A percentile compares a stretch with the other conserved stretches of the same genome.
Conservation (phyloP, 1,140 invertebrate species). For the Mylabris phalerata region DNA sequence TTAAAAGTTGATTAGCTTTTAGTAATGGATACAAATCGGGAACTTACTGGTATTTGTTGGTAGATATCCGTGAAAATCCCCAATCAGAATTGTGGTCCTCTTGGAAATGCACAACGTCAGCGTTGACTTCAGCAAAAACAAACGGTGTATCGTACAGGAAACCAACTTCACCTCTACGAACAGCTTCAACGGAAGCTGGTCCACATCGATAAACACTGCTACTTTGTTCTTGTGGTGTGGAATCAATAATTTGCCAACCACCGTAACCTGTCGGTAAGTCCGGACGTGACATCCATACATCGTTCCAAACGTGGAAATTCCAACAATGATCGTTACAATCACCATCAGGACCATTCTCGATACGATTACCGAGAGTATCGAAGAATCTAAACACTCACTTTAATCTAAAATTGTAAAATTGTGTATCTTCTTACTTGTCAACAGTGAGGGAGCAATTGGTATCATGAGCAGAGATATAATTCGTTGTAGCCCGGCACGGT, state of each 20-base stretch:
- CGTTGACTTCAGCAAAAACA: constrained; percentile 73
- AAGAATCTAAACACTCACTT: constrained; percentile 49
- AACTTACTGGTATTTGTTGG: constrained; percentile 59
- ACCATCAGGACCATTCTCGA: constrained; percentile 53
- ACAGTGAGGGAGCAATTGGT: constrained; percentile 64
- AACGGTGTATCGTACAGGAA: constrained; percentile 69
- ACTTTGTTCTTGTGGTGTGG: constrained; percentile 70
- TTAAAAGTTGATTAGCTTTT: constrained; percentile 3
- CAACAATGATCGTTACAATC: constrained; percentile 56
- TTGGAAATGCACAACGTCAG: constrained; percentile 64
- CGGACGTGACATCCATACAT: constrained; percentile 72
- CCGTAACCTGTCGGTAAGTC: constrained; percentile 67
- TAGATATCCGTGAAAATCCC: constrained; percentile 55
- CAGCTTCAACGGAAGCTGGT: constrained; percentile 62
- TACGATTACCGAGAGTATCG: constrained; percentile 54
- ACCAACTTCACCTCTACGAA: constrained; percentile 66
- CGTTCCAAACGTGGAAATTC: constrained; percentile 85
- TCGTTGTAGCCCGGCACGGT: constrained; percentile 65
- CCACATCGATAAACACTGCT: constrained; percentile 59
- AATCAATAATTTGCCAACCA: constrained; percentile 74
- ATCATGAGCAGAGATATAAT: constrained; percentile 73
- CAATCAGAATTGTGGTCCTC: constrained; percentile 57
- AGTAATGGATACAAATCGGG: neutral
- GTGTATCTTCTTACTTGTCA: constrained; percentile 45
- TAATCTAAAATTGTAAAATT: too few relatives aligned